Base-by-base conservation (phyloP, 2,113 vertebrate genomes). In the Cnemophilus loriae region DNA sequence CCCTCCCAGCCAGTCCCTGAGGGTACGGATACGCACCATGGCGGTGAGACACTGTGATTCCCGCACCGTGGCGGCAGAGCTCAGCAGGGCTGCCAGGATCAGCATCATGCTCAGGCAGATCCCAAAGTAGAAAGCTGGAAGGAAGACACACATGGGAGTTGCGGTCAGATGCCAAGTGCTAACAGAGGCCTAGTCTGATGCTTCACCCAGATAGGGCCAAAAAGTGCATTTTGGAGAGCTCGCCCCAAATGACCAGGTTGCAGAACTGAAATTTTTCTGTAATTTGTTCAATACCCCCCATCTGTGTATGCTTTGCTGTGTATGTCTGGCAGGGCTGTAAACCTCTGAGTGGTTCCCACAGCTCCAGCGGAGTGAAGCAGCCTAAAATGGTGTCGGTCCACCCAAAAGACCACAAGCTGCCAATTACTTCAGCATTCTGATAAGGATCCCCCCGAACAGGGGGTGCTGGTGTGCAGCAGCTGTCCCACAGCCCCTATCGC, bases 101-200 rank as follows among this genome's bases (percentile, higher is more conserved):
- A 98, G 95, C 10, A 91, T 90, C 77, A 95, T 92, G 78, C 95
- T 95, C 73, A 98, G 90, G 74, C 93, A 96, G 50, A 97, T 94
- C 65, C 97, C 97, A 0, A 86, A 56, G 75, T 95, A 96, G 65
- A 97, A 96, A 70, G 90, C 97, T 98, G 89, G 49, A 94, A 91
- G 75, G 70, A 90, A 91, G 69, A 44, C 3, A 12, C n/a, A 92
- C 3, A 18, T 11, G 13, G 22, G 37, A 91, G 57, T 30, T 87
- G 55, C 0, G 3, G 79, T 93, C 75, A 96, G 70, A 82, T 52
- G 67, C 47, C 33, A n/a, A n/a, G n/a, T n/a, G n/a, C n/a, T n/a
- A n/a, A n/a, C n/a, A 22, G 26, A 86, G 28, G 68, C 46, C 33
- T 53, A 23, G 26, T 14, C 15, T 30, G 27, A 56, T 44, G 60